A percentile compares a stretch with the other conserved stretches of the same genome.
phyloP scores from a whole-genome alignment of 2,113 vertebrate genomes.

The Stegostoma tigrinum region DNA sequence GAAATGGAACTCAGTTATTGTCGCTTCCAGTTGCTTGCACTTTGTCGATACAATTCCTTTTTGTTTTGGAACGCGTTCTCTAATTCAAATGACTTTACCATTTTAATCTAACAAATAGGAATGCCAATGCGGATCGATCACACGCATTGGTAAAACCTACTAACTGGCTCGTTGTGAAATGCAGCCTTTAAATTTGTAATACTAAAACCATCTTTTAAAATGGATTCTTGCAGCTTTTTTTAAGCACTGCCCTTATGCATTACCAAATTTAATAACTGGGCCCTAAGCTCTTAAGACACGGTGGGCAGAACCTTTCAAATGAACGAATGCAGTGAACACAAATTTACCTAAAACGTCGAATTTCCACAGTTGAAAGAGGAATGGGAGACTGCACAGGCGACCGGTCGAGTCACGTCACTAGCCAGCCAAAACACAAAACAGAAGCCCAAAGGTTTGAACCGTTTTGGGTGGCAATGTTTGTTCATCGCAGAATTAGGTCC shows the following conservation, averaged over 20 bases:
- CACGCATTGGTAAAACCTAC: neutral
- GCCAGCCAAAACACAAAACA: neutral
- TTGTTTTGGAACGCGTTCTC: too few relatives aligned
- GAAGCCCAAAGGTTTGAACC: neutral
- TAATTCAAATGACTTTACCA: neutral
- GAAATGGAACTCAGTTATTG: neutral
- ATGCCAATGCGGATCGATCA: neutral
- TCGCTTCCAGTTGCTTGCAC: neutral
- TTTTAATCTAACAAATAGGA: neutral
- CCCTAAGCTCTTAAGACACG: too few relatives aligned
- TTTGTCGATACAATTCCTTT: neutral
- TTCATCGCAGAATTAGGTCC: neutral
- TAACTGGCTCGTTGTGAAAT: neutral
- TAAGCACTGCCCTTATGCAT: neutral
- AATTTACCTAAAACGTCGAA: neutral
- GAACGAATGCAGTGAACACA: neutral
- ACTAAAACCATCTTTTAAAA: neutral
- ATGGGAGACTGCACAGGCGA: neutral
- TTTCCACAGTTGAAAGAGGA: neutral
- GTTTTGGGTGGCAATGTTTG: neutral
- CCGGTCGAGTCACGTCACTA: neutral
- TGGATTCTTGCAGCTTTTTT: neutral
- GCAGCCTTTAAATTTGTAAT: neutral
- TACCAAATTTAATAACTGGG: neutral
- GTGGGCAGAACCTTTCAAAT: neutral